phyloP scores from a whole-genome alignment of 2,797 vertebrate genomes.

The Chelmon rostratus region DNA sequence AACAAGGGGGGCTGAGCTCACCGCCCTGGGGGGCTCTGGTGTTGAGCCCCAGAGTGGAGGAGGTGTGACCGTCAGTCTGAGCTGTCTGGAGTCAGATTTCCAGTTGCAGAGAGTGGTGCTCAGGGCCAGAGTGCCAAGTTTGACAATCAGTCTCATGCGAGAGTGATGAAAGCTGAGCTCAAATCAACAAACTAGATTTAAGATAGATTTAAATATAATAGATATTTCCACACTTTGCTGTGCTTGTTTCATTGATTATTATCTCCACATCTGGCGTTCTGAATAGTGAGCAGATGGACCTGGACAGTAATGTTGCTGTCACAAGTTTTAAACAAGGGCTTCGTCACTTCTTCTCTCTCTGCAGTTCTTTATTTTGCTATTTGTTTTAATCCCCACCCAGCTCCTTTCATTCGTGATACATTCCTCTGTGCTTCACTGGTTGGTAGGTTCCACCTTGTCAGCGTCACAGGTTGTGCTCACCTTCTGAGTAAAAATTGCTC shows the following conservation, averaged over 20 bases:
- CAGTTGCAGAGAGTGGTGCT: too few species aligned
- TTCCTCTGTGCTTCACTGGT: constrained; percentile 30
- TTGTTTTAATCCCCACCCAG: background rate
- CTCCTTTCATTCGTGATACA: constrained; percentile 10
- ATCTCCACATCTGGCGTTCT: too few species aligned
- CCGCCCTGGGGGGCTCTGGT: too few species aligned
- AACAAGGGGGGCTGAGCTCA: too few species aligned
- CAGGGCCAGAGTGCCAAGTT: too few species aligned
- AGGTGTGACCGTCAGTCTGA: too few species aligned
- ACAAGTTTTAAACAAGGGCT: background rate
- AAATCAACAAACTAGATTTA: too few species aligned
- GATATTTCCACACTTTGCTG: background rate
- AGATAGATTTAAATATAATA: too few species aligned
- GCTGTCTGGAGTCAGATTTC: too few species aligned
- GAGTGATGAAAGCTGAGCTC: too few species aligned
- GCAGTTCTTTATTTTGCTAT: background rate
- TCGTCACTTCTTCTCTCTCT: background rate
- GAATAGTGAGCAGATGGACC: background rate
- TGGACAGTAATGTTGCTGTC: background rate
- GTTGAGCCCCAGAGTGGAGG: too few species aligned
- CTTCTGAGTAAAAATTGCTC: constrained; percentile 25
- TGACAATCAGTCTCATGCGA: too few species aligned
- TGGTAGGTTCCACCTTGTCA: constrained; percentile 25
- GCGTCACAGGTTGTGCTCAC: constrained; percentile 48
- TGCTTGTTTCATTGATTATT: background rate